These are phyloP conservation scores for Lepidonotus clava DNA, from an alignment of 2,888 invertebrate species.

Conservation along the genomic window DNA sequence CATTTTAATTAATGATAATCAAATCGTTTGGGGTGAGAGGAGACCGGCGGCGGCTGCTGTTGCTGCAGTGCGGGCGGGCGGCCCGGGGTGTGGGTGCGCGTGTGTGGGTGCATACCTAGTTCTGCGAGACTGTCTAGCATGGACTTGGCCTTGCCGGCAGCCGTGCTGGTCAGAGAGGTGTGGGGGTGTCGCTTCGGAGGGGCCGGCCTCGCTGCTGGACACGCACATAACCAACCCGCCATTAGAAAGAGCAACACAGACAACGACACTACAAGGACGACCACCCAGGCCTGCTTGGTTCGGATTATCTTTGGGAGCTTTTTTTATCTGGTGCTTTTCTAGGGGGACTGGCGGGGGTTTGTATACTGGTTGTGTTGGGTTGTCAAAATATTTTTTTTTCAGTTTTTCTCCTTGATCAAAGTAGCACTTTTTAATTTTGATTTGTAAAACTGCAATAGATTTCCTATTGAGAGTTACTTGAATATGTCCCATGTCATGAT, in stretches of 20 bases:
- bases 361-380: too few species aligned
- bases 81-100: too few species aligned
- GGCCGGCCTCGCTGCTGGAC: constrained; percentile 85
- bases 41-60: background rate
- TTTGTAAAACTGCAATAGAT: background rate
- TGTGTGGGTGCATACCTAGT: constrained; percentile 72
- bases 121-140: constrained; percentile 90
- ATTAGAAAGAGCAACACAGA: constrained; percentile 38
- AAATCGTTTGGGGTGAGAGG: background rate
- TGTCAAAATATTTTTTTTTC: background rate
- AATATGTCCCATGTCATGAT: too few species aligned
- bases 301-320: too few species aligned
- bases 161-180: constrained; percentile 94
- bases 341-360: too few species aligned
- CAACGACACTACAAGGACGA: background rate
- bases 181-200: constrained; percentile 96
- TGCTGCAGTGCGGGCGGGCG: background rate
- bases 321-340: too few species aligned
- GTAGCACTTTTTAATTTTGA: background rate
- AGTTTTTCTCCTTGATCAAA: too few species aligned
- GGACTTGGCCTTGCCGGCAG: constrained; percentile 88
- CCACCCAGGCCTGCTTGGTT: background rate
- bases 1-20: too few species aligned
- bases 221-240: constrained; percentile 37
- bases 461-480: too few species aligned